Conservation (phyloP, 2,113 vertebrate genomes). For the Gopherus flavomarginatus region DNA sequence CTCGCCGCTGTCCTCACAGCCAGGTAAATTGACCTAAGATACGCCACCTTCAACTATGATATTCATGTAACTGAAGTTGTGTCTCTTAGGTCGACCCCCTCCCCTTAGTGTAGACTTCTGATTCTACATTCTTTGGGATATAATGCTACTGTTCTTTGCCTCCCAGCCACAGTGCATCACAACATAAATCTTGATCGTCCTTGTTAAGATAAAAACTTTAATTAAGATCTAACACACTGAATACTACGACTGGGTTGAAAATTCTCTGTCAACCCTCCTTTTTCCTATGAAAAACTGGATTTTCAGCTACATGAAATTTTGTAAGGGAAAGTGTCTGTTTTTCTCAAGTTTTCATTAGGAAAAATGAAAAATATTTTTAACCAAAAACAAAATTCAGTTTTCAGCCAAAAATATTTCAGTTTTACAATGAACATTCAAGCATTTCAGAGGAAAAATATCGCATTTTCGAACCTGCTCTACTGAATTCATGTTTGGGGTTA, state of each 20-base stretch:
- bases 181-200: not conserved
- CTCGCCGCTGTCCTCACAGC: no score
- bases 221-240: not conserved
- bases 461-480: accelerated
- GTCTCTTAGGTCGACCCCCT: no score
- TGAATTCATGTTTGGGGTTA: not conserved
- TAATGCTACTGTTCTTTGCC: conserved; percentile 5
- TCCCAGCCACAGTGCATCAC: not conserved
- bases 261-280: accelerated
- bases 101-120: not conserved
- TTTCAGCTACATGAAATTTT: not conserved
- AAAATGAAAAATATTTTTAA: not conserved
- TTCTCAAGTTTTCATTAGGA: not conserved
- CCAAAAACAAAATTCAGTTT: not conserved
- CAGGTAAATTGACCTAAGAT: no score
- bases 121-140: conserved; percentile 35
- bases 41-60: no score
- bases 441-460: not conserved
- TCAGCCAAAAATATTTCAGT: not conserved
- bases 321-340: accelerated
- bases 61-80: no score
- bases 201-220: not conserved
- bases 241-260: not conserved
- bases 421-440: not conserved
- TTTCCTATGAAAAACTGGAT: not conserved